Conservation (phyloP, 37 sponge, comb jelly and placozoan genomes). For the Spongia lamella region DNA sequence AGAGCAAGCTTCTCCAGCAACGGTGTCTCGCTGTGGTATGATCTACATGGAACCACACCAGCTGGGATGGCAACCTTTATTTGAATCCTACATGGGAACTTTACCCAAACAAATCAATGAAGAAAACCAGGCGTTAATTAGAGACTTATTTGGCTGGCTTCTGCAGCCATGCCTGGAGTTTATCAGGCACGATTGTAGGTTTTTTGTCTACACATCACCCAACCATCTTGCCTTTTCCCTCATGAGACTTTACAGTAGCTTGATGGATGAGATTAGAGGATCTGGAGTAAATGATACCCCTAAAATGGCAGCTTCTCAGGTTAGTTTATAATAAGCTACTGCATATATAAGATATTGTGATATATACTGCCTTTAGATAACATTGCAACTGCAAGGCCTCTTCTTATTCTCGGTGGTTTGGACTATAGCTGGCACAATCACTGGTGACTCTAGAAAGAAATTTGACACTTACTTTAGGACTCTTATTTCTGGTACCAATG, state of each 20-base stretch:
- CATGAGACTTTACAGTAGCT: conserved; percentile 76
- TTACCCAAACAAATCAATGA: conserved; percentile 64
- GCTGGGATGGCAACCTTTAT: conserved; percentile 91
- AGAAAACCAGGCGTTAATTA: conserved; percentile 66
- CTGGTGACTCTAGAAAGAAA: conserved; percentile 80
- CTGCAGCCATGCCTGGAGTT: conserved; percentile 86
- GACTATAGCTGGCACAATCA: conserved; percentile 89
- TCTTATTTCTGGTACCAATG: conserved; percentile 86
- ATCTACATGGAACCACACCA: conserved; percentile 96
- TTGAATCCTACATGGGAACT: conserved; percentile 82
- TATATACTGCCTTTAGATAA: conserved; percentile 34
- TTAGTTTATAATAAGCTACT: background rate
- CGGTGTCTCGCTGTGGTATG: conserved; percentile 98
- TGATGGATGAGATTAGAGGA: conserved; percentile 71
- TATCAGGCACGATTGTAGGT: conserved; percentile 80
- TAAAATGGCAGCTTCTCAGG: conserved; percentile 35
- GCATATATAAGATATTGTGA: background rate
- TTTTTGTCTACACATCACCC: conserved; percentile 79
- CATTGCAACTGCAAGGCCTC: conserved; percentile 74
- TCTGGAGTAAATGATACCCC: conserved; percentile 27
- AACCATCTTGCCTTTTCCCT: conserved; percentile 76
- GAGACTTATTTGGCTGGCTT: conserved; percentile 80
- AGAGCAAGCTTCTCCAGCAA: conserved; percentile 98
- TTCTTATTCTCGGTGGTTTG: conserved; percentile 95
- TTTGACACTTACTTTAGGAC: conserved; percentile 95